phyloP scores from a whole-genome alignment of 2,113 vertebrate genomes.

The Pangasianodon hypophthalmus region DNA sequence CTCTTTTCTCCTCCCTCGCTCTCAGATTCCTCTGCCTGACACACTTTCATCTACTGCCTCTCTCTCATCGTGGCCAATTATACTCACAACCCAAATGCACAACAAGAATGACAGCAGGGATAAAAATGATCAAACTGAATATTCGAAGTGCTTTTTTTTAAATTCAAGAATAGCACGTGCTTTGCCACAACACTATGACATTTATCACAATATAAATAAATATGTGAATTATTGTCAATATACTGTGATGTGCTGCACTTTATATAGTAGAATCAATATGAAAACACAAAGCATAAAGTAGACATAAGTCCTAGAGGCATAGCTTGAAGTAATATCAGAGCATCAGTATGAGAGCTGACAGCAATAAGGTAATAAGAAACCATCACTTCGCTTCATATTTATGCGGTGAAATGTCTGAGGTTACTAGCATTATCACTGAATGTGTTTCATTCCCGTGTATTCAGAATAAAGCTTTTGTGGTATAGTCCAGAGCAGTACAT shows the following conservation, averaged over 20 bases:
- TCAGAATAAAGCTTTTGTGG: conserved; percentile 11
- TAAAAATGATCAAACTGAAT: conserved; percentile 17
- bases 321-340: conserved; percentile 16
- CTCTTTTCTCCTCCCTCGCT: conserved; percentile 32
- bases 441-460: background rate
- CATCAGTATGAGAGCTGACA: conserved; percentile 23
- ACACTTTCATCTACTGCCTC: conserved; percentile 37
- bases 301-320: conserved; percentile 2
- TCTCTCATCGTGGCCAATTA: conserved; percentile 33
- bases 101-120: conserved; percentile 21
- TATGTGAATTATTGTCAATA: conserved; percentile 8
- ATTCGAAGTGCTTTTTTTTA: background rate
- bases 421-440: conserved; percentile 6
- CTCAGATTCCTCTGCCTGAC: conserved; percentile 31
- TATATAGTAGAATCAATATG: background rate
- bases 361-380: conserved; percentile 27
- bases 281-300: background rate
- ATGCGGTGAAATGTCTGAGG: background rate
- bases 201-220: background rate
- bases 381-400: conserved; percentile 16
- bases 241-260: conserved; percentile 1
- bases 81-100: conserved; percentile 28
- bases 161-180: background rate
- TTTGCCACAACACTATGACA: background rate
- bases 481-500: conserved; percentile 12